Evolutionary conservation across 2,797 vertebrate genomes (phyloP), one percentile per base, ranked within the genome.

Genomic region (Spinus pinus): DNA sequence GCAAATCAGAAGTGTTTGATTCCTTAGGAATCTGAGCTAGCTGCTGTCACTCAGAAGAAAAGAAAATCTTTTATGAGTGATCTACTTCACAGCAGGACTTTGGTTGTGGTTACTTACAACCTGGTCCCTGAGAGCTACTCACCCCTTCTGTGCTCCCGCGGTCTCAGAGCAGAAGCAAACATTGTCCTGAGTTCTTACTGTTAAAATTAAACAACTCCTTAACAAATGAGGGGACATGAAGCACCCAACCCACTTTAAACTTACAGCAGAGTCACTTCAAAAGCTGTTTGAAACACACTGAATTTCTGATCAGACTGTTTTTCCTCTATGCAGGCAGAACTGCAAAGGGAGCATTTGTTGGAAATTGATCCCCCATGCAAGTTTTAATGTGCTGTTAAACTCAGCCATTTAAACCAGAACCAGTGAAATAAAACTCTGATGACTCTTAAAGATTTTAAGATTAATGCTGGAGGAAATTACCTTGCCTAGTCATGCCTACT

Each of bases 401-500:
- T 92, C 33, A 25, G 37, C 74, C 86, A 77, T 94, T 96, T 96
- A 95, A 86, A 90, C 37, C 58, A 82, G 60, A 97, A 81, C 47
- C 50, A 96, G 86, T 69, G 81, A 97, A 97, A 95, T 91, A 98
- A 96, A 98, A 94, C 81, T 90, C 87, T 94, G 91, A 97, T 96
- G 95, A 97, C 91, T 97, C 92, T 96, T 91, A 95, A 95, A 94
- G 87, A 96, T 88, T 96, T 97, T 96, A 96, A 96, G 86, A 97
- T 97, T 96, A 97, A 96, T 91, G 88, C 95, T 83, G 62, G 82
- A 95, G 71, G 95, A 97, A 97, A 97, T 98, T 97, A 94, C 93
- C 86, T 97, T 96, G 81, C 87, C 95, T 95, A 96, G 74, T 90
- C 93, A 95, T 96, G 94, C 93, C 93, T 97, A 41, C 92, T 96